Base-by-base conservation (phyloP, 2,888 invertebrate genomes). In the Zootermopsis nevadensis region DNA sequence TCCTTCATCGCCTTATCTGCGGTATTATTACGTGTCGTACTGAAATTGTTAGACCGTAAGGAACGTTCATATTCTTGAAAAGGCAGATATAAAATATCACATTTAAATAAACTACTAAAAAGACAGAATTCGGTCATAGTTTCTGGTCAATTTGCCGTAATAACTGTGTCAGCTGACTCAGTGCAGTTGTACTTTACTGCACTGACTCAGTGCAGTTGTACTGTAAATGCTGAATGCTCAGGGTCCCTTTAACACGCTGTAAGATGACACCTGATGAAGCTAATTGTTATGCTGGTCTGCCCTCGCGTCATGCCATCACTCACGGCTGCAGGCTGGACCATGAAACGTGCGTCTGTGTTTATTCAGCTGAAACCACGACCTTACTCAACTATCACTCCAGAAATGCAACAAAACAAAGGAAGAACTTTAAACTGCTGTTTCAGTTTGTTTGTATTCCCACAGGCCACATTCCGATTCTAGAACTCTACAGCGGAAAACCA, bases 401-500 rank as follows among this genome's bases (percentile, higher is more conserved):
- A 69, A 69, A 33, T 33, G 69, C 69, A 22, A 31, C 30, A 69
- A 69, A 66, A 66, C 24, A 27, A n/a, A 67, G 31, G 33, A 15
- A 69, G 69, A n/a, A 69, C 69, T 69, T 69, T 22, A 69, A 69
- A 69, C 69, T 69, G 69, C 69, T 69, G 69, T 69, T 69, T 69
- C 33, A 33, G 69, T 69, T 69, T 33, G 69, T 69, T 69, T 33
- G 69, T 69, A 69, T 69, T 69, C 69, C 69, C 69, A 69, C 69
- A 69, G 33, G 69, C 69, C 1, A 66, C 66, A 66, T 66, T n/a
- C 66, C 66, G 66, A 66, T 60, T 4, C 60, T 15, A 8, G 67
- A 3, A 67, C 67, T 67, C n/a, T 66, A 15, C 15, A 67, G 67
- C 27, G 27, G 30, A 24, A 67, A 4, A 7, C 69, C 69, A 19